A percentile compares a stretch with the other conserved stretches of the same genome.
Evolutionary conservation across 1,140 invertebrate species (phyloP).

Genomic region (Drosophila bifasciata): DNA sequence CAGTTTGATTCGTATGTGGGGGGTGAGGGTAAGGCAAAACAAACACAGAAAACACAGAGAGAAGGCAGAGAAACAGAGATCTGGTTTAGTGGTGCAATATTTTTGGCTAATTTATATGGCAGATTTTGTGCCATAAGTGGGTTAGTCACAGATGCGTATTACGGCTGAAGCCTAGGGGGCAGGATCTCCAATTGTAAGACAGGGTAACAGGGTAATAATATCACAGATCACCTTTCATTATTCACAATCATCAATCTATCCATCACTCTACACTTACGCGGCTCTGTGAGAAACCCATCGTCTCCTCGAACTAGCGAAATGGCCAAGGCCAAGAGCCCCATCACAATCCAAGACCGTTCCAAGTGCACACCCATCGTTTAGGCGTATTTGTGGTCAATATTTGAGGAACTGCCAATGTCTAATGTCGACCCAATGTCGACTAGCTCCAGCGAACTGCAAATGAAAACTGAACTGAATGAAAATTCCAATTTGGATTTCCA

Average conservation of each 20-base stretch:
- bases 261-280: slow-evolving; percentile 69
- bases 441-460: slow-evolving; percentile 46
- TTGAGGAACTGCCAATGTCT: slow-evolving; percentile 6
- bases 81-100: slow-evolving; percentile 72
- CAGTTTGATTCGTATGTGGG: slow-evolving; percentile 19
- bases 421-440: slow-evolving; percentile 34
- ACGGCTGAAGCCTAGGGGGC: background rate
- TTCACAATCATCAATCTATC: background rate
- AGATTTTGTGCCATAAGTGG: slow-evolving; percentile 32
- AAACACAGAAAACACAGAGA: slow-evolving; percentile 38
- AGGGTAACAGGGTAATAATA: too few species aligned
- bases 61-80: slow-evolving; percentile 64
- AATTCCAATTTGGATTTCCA: slow-evolving; percentile 54
- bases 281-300: slow-evolving; percentile 70
- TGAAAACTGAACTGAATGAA: slow-evolving; percentile 63
- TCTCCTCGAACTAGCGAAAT: slow-evolving; percentile 38
- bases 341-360: slow-evolving; percentile 15
- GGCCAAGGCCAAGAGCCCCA: slow-evolving; percentile 34
- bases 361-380: slow-evolving; percentile 28
- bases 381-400: slow-evolving; percentile 5
- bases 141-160: slow-evolving; percentile 64
- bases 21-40: slow-evolving; percentile 24
- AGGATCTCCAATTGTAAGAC: too few species aligned
- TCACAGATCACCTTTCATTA: too few species aligned
- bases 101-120: slow-evolving; percentile 37